Conservation (phyloP, 2,797 vertebrate species). For the Diceros bicornis region DNA sequence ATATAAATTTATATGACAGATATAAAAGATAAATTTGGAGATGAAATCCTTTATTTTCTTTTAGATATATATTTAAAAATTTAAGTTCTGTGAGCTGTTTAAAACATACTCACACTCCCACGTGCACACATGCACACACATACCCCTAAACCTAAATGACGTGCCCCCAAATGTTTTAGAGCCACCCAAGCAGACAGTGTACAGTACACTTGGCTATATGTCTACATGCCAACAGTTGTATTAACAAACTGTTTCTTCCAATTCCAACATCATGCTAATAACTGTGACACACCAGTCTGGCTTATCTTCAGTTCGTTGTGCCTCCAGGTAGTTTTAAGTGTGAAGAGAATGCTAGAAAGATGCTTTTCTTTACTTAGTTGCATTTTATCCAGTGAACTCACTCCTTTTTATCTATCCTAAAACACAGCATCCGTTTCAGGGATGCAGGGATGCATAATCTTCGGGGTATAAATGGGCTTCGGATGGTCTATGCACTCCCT, state of each 20-base stretch:
- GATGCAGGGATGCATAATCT: background rate
- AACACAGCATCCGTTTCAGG: background rate
- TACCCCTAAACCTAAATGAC: background rate
- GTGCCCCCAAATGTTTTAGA: background rate
- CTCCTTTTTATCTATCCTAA: slow-evolving; percentile 1
- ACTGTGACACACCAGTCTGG: background rate
- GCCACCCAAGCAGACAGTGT: background rate
- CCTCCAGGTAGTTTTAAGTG: background rate
- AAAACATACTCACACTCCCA: background rate
- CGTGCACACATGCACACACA: background rate
- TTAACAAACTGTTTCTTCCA: slow-evolving; percentile 11
- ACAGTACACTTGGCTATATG: background rate
- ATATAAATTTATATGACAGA: background rate
- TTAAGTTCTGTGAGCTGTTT: slow-evolving; percentile 40
- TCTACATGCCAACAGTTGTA: background rate
- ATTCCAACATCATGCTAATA: background rate
- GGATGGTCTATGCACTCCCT: background rate
- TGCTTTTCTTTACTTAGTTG: background rate
- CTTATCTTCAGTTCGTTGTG: slow-evolving; percentile 14
- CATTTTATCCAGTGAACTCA: background rate
- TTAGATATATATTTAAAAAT: slow-evolving; percentile 5
- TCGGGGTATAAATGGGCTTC: background rate
- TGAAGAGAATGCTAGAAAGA: slow-evolving; percentile 23
- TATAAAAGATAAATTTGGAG: background rate
- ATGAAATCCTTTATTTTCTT: slow-evolving; percentile 59